Percentiles rank a stretch among this genome's conserved stretches.
Evolutionary conservation across 2,797 vertebrate genomes (phyloP).

Genomic region (Poeciliopsis paucimaculata): DNA sequence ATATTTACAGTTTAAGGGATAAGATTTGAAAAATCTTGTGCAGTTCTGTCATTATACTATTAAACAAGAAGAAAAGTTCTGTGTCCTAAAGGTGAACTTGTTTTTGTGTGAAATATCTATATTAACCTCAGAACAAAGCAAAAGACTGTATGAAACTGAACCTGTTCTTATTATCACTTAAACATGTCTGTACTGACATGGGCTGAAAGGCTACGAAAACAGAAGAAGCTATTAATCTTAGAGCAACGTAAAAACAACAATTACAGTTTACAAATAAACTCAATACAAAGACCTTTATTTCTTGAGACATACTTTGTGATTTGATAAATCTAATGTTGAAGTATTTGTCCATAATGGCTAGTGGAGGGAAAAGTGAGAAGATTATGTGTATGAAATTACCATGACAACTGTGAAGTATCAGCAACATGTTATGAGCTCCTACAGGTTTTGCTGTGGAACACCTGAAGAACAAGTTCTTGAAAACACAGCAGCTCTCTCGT

Average conservation of each 20-base stretch:
- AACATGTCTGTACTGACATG: not conserved
- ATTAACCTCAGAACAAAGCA: not conserved
- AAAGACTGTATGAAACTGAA: not conserved
- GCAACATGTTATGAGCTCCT: not conserved
- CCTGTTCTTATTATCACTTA: no score
- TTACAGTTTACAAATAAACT: not conserved
- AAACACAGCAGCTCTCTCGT: conserved; percentile 49
- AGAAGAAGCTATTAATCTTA: not conserved
- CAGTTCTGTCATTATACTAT: not conserved
- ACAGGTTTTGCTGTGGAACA: not conserved
- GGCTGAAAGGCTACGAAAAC: not conserved
- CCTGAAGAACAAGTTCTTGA: conserved; percentile 46
- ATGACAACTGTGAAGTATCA: not conserved
- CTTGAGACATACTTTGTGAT: not conserved
- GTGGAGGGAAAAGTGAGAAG: not conserved
- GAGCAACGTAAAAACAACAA: not conserved
- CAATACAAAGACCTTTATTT: not conserved
- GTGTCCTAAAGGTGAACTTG: not conserved
- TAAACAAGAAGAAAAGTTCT: not conserved
- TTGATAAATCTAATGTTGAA: not conserved
- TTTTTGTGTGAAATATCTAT: not conserved
- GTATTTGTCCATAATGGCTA: not conserved
- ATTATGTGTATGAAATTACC: not conserved
- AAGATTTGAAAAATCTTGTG: not conserved
- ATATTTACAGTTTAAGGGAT: not conserved